Base-by-base conservation (phyloP, 2,113 vertebrate genomes). In the Sisor rabdophorus region DNA sequence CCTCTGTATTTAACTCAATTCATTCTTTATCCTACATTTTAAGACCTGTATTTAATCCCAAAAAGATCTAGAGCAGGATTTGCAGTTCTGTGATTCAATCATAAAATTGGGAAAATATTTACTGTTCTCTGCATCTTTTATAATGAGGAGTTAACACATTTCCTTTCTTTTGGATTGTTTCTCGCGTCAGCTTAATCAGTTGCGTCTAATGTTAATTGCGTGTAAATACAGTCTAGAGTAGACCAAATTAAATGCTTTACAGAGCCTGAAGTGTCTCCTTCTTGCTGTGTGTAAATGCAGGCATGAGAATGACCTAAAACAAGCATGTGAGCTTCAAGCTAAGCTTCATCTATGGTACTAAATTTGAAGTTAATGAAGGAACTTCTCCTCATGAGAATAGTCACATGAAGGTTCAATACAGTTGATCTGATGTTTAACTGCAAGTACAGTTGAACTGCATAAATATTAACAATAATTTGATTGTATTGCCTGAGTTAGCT, bases 181-280 rank as follows among this genome's bases (percentile, higher is more conserved):
- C 86, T 89, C 85, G 78, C 82, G 82, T 90, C 87, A 86, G 86
- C 90, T 88, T 90, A 93, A 92, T 93, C 91, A 91, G 90, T 89
- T 88, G 87, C 90, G 89, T 91, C 89, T 89, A 78, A 69, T 85
- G 87, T 89, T 93, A 91, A 93, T 93, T 91, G 89, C 86, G 89
- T 89, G 87, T 90, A 86, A 9, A 44, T 9, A 84, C 86, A 89
- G 88, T 91, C 91, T 92, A 85, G 92, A 92, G 90, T 91, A 90
- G 87, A 91, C 92, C 89, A 92, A 91, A 92, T 92, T 92, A 92
- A 88, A 87, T 84, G 71, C 86, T 86, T 86, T 89, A 90, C 87
- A 88, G 89, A 91, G 89, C 80, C 87, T 88, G 87, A 82, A 91
- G 89, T 84, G 84, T 87, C 81, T 89, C 74, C 5, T 87, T 68